These are phyloP conservation scores for Pyrrhia umbra DNA, from an alignment of 2,888 invertebrate genomes.

Conservation along the genomic window DNA sequence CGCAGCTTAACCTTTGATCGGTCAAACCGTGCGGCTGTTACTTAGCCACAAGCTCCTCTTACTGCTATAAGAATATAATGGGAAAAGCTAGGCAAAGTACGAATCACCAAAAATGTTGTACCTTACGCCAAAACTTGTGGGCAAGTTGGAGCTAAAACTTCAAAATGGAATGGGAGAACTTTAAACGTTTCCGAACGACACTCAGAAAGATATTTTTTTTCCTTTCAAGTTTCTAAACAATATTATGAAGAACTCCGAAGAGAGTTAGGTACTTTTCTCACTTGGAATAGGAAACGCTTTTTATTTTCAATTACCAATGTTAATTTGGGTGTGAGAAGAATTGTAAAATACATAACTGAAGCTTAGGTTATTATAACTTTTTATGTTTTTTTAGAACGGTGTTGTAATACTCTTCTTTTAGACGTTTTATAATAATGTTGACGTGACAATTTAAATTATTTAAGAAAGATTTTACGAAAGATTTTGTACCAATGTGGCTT, in stretches of 20 bases:
- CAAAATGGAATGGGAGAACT: slow-evolving; percentile 51
- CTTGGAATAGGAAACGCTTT: slow-evolving; percentile 3
- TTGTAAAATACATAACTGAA: slow-evolving; percentile 11
- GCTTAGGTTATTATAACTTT: not conserved
- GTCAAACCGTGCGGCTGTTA: no score
- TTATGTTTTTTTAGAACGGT: not conserved
- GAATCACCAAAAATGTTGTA: slow-evolving; percentile 2
- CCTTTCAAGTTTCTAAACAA: slow-evolving; percentile 34
- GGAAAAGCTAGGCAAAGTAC: not conserved
- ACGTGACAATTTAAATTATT: no score
- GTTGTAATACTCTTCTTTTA: slow-evolving; percentile 10
- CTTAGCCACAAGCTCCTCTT: no score
- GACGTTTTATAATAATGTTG: not conserved
- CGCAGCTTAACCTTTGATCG: no score
- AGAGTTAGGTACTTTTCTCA: not conserved
- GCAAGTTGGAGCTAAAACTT: slow-evolving; percentile 35
- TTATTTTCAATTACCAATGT: slow-evolving; percentile 14
- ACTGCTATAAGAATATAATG: no score
- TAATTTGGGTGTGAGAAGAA: slow-evolving; percentile 13
- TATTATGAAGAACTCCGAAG: slow-evolving; percentile 16
- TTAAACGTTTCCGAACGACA: slow-evolving; percentile 38
- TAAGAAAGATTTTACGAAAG: no score
- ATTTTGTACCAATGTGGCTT: no score
- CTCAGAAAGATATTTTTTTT: slow-evolving; percentile 15
- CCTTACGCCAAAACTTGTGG: slow-evolving; percentile 27